Conservation (phyloP, 2,113 vertebrate species). For the Lepidothrix coronata region DNA sequence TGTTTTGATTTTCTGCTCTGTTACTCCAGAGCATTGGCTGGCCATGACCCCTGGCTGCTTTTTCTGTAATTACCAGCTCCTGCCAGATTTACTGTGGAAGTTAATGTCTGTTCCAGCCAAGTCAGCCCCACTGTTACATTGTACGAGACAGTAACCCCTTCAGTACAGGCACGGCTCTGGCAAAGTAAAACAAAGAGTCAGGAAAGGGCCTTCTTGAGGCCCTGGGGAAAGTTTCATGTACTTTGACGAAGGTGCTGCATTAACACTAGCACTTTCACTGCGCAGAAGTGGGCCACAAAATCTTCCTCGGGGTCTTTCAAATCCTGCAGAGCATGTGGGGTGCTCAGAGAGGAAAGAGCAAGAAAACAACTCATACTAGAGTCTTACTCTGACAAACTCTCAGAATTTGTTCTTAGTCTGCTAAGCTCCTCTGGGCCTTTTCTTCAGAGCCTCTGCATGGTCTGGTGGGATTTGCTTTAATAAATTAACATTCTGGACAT, state of each 20-base stretch:
- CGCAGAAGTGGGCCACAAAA: neutral
- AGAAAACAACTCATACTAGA: neutral
- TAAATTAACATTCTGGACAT: neutral
- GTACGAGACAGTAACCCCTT: conserved; percentile 72
- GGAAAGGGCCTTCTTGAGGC: neutral
- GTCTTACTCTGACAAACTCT: neutral
- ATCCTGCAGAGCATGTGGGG: neutral
- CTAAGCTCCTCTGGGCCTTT: neutral
- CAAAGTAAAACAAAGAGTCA: conserved; percentile 37
- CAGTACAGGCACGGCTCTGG: conserved; percentile 33
- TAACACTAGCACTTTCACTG: neutral
- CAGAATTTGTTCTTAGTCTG: neutral
- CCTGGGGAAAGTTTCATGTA: neutral
- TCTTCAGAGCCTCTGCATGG: neutral
- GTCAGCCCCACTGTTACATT: conserved; percentile 58
- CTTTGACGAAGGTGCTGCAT: neutral
- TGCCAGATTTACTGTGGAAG: conserved; percentile 76
- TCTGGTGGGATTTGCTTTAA: conserved; percentile 15
- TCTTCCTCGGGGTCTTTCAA: neutral
- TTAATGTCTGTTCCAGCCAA: conserved; percentile 74
- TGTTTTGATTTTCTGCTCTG: conserved; percentile 75
- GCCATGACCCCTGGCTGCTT: conserved; percentile 74
- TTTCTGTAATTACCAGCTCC: conserved; percentile 74
- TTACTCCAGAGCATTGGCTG: conserved; percentile 73
- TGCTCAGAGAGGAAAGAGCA: neutral